Base-by-base conservation (phyloP, 2,797 vertebrate species). In the Acanthurus tractus region DNA sequence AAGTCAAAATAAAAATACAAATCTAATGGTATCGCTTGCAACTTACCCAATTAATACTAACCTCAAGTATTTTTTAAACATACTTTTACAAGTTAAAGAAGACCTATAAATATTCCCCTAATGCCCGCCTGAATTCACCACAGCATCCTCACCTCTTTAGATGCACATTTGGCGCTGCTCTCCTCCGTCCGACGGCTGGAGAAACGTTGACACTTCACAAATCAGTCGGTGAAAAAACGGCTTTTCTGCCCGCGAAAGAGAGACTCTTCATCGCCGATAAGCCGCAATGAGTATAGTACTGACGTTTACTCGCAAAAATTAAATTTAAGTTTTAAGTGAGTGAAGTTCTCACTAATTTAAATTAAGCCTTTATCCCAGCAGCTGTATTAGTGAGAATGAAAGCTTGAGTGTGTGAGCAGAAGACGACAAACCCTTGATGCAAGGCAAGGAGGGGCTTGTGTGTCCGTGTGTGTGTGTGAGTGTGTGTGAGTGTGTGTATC, bases 391-490 rank as follows among this genome's bases (percentile, higher is more conserved):
- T 62, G 45, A 46, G 38, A 22, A 29, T 9, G 53, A 34, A 54
- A 22, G 53, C 29, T n/a, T 62, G 22, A 34, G 5, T 6, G 29
- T 34, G 29, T 34, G 29, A 64, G 56, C n/a, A 12, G 45, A 76
- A 45, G 65, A 78, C 57, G 68, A 48, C 48, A 65, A 70, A 63
- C 8, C 25, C 15, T 46, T 79, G 57, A 20, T 61, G 54, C 15
- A 23, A n/a, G 48, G 18, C 49, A 34, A 73, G 83, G 86, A 82
- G 81, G 83, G 15, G 89, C 57, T 42, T 81, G 63, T 46, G 44
- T 61, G 63, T n/a, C 29, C 36, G 71, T 63, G 65, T 45, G 74
- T 63, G 67, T 22, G 53, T 29, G 40, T 58, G 56, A 40, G 17
- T 58, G 55, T 48, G 78, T n/a, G 38, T 46, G 70, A 58, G 65